Base-by-base conservation (phyloP, 2,113 vertebrate species). In the Leucosticte australis region DNA sequence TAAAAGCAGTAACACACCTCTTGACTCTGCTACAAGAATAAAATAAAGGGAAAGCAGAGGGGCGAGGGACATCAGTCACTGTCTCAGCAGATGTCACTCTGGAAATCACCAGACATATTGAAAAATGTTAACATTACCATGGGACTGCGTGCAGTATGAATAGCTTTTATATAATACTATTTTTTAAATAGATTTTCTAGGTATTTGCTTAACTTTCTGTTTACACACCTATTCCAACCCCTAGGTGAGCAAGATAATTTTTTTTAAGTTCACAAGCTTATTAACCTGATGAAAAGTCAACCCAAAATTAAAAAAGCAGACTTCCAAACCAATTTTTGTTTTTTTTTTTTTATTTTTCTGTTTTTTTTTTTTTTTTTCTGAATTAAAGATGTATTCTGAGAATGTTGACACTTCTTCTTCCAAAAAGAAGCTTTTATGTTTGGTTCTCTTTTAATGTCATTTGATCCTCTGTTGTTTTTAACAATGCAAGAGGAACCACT, bases 401-500 rank as follows among this genome's bases (percentile, higher is more conserved):
- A 91, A 89, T 82, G 89, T 68, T 89, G 91, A 89, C 80, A 91
- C 60, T 84, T 90, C 52, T 81, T 91, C 30, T 79, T 91, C 59
- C 55, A 74, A 78, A 94, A 88, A 83, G 33, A 62, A 65, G 27
- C 67, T 95, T 96, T 95, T 56, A 76, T 94, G 62, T 91, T 74
- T 73, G 13, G 6, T 73, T 91, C 44, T 63, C 47, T 93, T 92
- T 87, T 86, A 80, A 88, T 80, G 87, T 92, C 8, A 80, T 88
- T 92, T 94, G 67, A 95, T 91, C 24, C 17, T 82, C 69, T 78
- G 76, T 71, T 74, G 46, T 83, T 95, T 95, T 94, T 91, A 94
- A 88, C 89, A 94, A 83, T 93, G 71, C 42, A 76, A 85, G 64
- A 89, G 30, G 44, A 96, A 65, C 37, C 18, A 91, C 74, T 73